Evolutionary conservation across 2,888 invertebrate genomes (phyloP).

Genomic region (Fragum whitleyi): DNA sequence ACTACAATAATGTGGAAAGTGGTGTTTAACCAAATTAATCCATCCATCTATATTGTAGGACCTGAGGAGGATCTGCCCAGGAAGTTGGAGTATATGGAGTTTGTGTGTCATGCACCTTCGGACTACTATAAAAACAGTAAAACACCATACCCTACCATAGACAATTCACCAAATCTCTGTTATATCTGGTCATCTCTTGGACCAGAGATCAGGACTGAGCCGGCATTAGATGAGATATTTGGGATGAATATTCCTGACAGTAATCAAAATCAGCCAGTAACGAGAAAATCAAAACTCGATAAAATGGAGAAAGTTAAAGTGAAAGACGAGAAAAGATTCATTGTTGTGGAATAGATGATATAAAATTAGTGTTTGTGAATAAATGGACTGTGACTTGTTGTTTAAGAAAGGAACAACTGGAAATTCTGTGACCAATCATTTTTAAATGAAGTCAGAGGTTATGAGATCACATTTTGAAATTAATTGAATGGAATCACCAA

Average conservation of each 20-base stretch:
- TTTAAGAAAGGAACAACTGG: too few species aligned
- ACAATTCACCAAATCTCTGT: slow-evolving; percentile 80
- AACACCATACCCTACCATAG: slow-evolving; percentile 90
- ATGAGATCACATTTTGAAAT: too few species aligned
- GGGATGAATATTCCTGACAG: slow-evolving; percentile 64
- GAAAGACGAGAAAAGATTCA: slow-evolving; percentile 60
- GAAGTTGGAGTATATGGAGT: slow-evolving; percentile 94
- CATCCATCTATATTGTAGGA: slow-evolving; percentile 88
- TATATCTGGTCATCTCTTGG: slow-evolving; percentile 83
- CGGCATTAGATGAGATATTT: slow-evolving; percentile 81
- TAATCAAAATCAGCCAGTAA: slow-evolving; percentile 10
- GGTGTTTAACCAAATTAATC: too few species aligned
- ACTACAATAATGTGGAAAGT: too few species aligned
- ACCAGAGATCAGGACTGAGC: slow-evolving; percentile 78
- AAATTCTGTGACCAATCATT: too few species aligned
- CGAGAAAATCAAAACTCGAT: slow-evolving; percentile 47
- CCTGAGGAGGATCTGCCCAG: slow-evolving; percentile 96
- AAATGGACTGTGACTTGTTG: too few species aligned
- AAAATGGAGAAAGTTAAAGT: slow-evolving; percentile 59
- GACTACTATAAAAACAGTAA: slow-evolving; percentile 91
- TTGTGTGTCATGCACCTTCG: slow-evolving; percentile 96
- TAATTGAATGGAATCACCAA: too few species aligned
- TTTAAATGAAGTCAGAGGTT: too few species aligned
- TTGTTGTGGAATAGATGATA: slow-evolving; percentile 57
- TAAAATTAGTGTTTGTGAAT: too few species aligned